A percentile compares a stretch with the other conserved stretches of the same genome.
These are phyloP conservation scores for Cotesia glomerata DNA, from an alignment of 1,140 invertebrate genomes.

Conservation along the genomic window DNA sequence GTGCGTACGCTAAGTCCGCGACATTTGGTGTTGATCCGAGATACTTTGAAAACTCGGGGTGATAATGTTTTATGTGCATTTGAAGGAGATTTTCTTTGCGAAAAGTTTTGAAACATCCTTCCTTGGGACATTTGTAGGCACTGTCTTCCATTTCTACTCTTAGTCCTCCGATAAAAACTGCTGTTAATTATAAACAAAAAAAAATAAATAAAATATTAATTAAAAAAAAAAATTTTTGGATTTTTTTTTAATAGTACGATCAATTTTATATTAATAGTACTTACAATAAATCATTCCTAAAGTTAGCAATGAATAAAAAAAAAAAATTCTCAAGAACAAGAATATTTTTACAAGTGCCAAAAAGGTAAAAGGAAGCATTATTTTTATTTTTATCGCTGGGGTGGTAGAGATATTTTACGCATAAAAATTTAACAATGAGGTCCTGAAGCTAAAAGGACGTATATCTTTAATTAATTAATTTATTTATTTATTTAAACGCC, in stretches of 20 bases:
- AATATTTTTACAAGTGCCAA: neutral
- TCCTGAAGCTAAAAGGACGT: too few relatives aligned
- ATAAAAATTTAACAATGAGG: too few relatives aligned
- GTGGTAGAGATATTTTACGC: too few relatives aligned
- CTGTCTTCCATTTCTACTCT: conserved; percentile 76
- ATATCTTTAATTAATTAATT: too few relatives aligned
- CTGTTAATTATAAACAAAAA: conserved; percentile 42
- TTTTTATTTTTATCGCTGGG: too few relatives aligned
- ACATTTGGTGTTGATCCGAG: conserved; percentile 83
- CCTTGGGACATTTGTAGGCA: conserved; percentile 78
- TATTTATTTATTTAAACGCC: too few relatives aligned
- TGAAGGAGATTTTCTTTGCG: conserved; percentile 86
- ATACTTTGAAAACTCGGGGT: conserved; percentile 78
- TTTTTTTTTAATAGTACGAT: neutral
- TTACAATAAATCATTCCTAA: conserved; percentile 52
- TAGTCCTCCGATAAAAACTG: conserved; percentile 71
- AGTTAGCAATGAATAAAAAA: conserved; percentile 32
- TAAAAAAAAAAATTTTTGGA: too few relatives aligned
- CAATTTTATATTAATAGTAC: conserved; percentile 30
- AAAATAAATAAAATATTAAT: neutral
- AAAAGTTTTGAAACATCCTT: conserved; percentile 86
- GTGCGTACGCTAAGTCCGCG: conserved; percentile 80
- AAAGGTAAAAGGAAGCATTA: neutral
- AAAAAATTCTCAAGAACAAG: conserved; percentile 11
- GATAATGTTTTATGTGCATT: conserved; percentile 93